Conservation (phyloP, 2,797 vertebrate genomes). For the Acanthornis magna region DNA sequence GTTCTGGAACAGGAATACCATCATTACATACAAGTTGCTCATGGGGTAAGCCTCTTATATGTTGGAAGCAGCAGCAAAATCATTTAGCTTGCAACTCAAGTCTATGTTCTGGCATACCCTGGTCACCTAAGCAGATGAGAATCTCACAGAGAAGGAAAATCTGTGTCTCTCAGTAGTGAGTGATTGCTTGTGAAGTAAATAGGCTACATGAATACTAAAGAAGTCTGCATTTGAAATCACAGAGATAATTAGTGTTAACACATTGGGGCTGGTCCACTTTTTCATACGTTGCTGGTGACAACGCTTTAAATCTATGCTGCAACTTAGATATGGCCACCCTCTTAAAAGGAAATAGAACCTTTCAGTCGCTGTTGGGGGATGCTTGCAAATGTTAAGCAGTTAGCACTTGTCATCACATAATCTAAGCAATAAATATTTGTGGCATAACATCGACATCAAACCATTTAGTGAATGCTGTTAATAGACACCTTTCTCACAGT, state of each 20-base stretch:
- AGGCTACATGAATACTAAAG: not conserved
- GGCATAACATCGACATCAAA: not conserved
- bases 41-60: not conserved
- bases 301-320: not conserved
- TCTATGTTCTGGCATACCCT: not conserved
- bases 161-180: not conserved
- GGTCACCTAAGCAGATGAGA: not conserved
- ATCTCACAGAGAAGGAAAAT: not conserved
- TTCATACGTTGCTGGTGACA: not conserved
- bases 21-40: not conserved
- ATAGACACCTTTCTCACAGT: conserved; percentile 76
- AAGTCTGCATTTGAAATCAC: not conserved
- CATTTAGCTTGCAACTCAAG: not conserved
- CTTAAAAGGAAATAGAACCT: not conserved
- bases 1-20: not conserved
- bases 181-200: not conserved
- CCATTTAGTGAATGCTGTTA: not conserved
- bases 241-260: not conserved
- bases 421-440: not conserved
- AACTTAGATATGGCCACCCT: not conserved
- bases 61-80: not conserved
- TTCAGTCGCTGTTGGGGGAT: not conserved
- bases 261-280: not conserved
- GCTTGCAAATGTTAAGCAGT: not conserved
- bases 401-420: not conserved